phyloP scores from a whole-genome alignment of 2,797 vertebrate species.

The Phalanger gymnotis region DNA sequence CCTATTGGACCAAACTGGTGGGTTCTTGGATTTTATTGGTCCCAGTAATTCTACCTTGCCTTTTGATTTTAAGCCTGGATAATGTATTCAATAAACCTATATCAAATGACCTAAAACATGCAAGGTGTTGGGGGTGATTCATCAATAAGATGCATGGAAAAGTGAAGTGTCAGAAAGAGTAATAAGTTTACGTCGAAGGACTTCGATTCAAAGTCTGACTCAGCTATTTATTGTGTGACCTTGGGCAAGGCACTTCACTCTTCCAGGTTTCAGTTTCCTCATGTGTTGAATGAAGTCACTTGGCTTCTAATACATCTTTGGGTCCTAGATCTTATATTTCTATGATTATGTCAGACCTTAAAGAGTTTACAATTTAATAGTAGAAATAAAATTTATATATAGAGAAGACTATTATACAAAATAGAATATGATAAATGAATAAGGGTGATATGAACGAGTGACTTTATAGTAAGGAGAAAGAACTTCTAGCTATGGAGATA shows the following conservation, averaged over 20 bases:
- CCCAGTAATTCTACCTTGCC: background rate
- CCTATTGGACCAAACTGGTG: background rate
- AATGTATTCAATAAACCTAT: background rate
- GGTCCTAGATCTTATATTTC: background rate
- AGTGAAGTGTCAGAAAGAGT: background rate
- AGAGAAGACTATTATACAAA: background rate
- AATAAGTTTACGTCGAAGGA: background rate
- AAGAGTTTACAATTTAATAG: background rate
- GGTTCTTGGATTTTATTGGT: background rate
- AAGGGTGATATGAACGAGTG: background rate
- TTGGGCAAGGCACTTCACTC: background rate
- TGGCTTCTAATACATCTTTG: background rate
- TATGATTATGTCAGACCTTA: background rate
- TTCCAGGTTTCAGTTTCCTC: background rate
- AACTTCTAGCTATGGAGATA: background rate
- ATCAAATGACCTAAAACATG: background rate
- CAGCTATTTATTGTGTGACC: background rate
- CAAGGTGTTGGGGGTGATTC: background rate
- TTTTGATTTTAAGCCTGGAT: background rate
- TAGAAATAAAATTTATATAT: background rate
- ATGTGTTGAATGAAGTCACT: background rate
- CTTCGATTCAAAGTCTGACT: background rate
- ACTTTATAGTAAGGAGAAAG: background rate
- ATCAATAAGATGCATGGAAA: background rate
- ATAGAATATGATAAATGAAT: background rate